These are phyloP conservation scores for Vesta saturnalis DNA, from an alignment of 2,888 invertebrate species.

Conservation along the genomic window DNA sequence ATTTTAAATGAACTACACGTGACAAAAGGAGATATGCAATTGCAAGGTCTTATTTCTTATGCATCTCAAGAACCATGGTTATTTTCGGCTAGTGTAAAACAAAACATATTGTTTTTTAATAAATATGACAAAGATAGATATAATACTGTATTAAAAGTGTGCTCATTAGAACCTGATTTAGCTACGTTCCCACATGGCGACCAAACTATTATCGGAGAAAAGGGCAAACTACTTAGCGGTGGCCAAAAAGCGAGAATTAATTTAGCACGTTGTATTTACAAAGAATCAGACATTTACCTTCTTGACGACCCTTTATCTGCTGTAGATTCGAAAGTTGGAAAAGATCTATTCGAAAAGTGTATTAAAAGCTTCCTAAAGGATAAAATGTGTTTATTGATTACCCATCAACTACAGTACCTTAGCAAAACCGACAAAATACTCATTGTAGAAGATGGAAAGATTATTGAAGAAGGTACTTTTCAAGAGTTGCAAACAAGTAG, in stretches of 20 bases:
- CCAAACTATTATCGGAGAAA: conserved; percentile 81
- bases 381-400: conserved; percentile 73
- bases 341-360: conserved; percentile 78
- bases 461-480: conserved; percentile 64
- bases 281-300: conserved; percentile 80
- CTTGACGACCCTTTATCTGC: conserved; percentile 86
- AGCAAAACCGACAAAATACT: conserved; percentile 58
- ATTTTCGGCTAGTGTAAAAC: conserved; percentile 69
- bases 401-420: conserved; percentile 74
- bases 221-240: conserved; percentile 82
- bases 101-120: conserved; percentile 83
- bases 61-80: conserved; percentile 74
- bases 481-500: conserved; percentile 63
- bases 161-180: conserved; percentile 76
- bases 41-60: conserved; percentile 67
- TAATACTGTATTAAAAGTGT: conserved; percentile 70
- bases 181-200: conserved; percentile 80
- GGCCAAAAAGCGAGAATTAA: conserved; percentile 88
- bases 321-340: conserved; percentile 81
- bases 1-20: conserved; percentile 63
- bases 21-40: conserved; percentile 59
- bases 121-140: conserved; percentile 68
- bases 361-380: conserved; percentile 68
- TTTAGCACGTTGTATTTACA: conserved; percentile 80
- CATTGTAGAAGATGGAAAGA: conserved; percentile 62